A percentile compares a stretch with the other conserved stretches of the same genome.
These are phyloP conservation scores for Eilema depressum DNA, from an alignment of 2,888 invertebrate species.

Conservation along the genomic window DNA sequence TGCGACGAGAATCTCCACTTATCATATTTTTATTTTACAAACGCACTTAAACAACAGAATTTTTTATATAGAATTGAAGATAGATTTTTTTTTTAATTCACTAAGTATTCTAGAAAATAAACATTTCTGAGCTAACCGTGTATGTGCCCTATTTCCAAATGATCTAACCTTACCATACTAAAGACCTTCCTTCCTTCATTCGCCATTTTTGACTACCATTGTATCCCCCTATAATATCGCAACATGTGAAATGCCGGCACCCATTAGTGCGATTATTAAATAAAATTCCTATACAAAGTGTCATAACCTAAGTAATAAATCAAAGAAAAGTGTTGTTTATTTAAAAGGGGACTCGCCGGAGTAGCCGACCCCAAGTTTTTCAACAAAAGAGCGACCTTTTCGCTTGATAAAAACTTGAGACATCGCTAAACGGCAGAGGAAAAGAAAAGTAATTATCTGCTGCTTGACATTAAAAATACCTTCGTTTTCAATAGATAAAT, in stretches of 20 bases:
- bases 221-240: background rate
- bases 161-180: background rate
- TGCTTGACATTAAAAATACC: slow-evolving; percentile 39
- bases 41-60: too few species aligned
- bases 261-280: slow-evolving; percentile 8
- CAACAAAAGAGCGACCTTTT: slow-evolving; percentile 49
- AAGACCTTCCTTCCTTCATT: too few species aligned
- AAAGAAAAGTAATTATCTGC: slow-evolving; percentile 53
- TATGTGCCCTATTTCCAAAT: background rate
- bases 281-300: slow-evolving; percentile 3
- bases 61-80: too few species aligned
- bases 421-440: slow-evolving; percentile 36
- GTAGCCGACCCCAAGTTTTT: slow-evolving; percentile 42
- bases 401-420: slow-evolving; percentile 51
- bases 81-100: too few species aligned
- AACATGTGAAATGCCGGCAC: background rate
- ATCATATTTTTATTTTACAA: too few species aligned
- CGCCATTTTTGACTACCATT: background rate
- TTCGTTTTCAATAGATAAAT: slow-evolving; percentile 34
- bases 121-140: too few species aligned
- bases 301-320: slow-evolving; percentile 38
- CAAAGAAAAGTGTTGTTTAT: slow-evolving; percentile 49
- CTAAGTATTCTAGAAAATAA: too few species aligned
- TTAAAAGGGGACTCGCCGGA: slow-evolving; percentile 34
- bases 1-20: too few species aligned